phyloP scores from a whole-genome alignment of 2,113 vertebrate species.

The Xyrauchen texanus region DNA sequence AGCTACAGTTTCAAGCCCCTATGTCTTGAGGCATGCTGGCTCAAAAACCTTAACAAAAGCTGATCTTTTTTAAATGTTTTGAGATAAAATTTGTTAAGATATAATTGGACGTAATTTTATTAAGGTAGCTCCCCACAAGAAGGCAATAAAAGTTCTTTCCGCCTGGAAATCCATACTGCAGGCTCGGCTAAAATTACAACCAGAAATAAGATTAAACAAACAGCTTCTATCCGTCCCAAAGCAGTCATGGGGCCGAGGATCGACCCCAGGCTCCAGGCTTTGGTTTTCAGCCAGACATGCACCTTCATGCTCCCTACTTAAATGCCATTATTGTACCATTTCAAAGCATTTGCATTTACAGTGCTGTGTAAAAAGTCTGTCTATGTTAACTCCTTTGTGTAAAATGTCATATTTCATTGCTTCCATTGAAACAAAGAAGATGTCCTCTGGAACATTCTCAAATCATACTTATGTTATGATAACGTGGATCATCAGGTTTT shows the following conservation, averaged over 20 bases:
- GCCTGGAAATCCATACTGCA: conserved; percentile 63
- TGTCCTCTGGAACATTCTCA: too few species aligned
- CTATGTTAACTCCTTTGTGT: too few species aligned
- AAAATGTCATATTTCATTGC: too few species aligned
- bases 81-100: conserved; percentile 20
- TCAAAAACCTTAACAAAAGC: neutral
- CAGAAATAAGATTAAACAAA: conserved; percentile 74
- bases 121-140: conserved; percentile 58
- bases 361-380: too few species aligned
- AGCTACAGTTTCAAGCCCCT: conserved; percentile 17
- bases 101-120: conserved; percentile 60
- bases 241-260: conserved; percentile 2
- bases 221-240: conserved; percentile 54
- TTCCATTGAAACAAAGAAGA: too few species aligned
- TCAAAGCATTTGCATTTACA: conserved; percentile 34
- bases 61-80: conserved; percentile 20
- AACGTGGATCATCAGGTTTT: too few species aligned
- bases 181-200: conserved; percentile 65
- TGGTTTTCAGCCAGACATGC: conserved; percentile 10
- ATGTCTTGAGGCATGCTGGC: neutral
- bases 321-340: conserved; percentile 56
- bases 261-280: neutral
- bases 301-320: conserved; percentile 8
- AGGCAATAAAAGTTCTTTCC: conserved; percentile 71
- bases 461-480: too few species aligned